Evolutionary conservation across 2,888 invertebrate species (phyloP), one percentile per base, ranked within the genome.

Genomic region (Drosophila anomelani): DNA sequence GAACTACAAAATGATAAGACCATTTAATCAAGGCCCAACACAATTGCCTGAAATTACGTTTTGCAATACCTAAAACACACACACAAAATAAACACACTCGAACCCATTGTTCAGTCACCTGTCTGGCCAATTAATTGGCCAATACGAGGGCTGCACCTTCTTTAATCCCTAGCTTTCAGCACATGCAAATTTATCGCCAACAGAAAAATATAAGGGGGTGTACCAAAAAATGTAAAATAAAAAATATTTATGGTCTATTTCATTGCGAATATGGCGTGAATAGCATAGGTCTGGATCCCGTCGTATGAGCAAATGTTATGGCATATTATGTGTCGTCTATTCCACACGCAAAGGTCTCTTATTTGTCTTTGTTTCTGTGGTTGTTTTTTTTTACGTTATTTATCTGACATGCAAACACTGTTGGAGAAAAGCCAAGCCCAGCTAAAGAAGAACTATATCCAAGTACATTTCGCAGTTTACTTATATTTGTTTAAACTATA

Each of bases 21-120:
- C 75, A 69, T 88, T 83, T 85, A 84, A 84, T 88, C 83, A 80
- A 88, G 75, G 41, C 74, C 44, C 69, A 43, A 77, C 81, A 77
- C 81, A 83, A 76, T 85, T 69, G 75, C 41, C 69, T 63, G 39
- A 77, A 69, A 72, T 75, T 73, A 74, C 79, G 53, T 60, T 63
- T 51, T n/a, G 43, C 73, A 47, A 44, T 43, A n/a, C 23, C 56
- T 15, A 20, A 39, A 17, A 20, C 44, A 44, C 36, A 32, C 36
- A n/a, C 53, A 20, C 66, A 7, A 67, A 67, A 41, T 36, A 47
- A 53, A 67, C 47, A 67, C 34, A 54, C 67, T 64, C 20, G 23
- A 64, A 36, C 36, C 32, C 32, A 38, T 41, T 34, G 34, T 36
- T 54, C 13, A 23, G 41, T 43, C 68, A 69, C 68, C 74, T 58